A percentile compares a stretch with the other conserved stretches of the same genome.
Evolutionary conservation across 92 coral and sea anemone species (phyloP).

Genomic region (Paragorgia papillata): DNA sequence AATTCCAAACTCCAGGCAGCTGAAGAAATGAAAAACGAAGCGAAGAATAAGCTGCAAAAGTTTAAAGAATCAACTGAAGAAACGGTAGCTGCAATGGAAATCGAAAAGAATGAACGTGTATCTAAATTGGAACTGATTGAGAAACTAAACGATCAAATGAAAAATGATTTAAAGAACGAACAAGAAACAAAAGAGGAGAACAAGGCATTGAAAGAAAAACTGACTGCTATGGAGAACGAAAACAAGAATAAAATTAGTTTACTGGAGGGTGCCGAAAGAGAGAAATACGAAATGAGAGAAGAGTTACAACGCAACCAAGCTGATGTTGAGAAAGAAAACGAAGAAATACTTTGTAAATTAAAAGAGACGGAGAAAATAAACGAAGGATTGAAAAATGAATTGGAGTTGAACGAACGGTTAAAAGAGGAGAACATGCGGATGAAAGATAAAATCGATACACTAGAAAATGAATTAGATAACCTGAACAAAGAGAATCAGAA

Average conservation of each 20-base stretch:
- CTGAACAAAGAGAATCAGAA: not conserved
- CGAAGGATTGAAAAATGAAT: not conserved
- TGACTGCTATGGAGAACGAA: not conserved
- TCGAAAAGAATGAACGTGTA: not conserved
- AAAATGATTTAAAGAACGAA: not conserved
- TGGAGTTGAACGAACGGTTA: no score
- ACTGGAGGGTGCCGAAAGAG: not conserved
- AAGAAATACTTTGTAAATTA: not conserved
- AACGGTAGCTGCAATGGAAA: not conserved
- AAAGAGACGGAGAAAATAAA: not conserved
- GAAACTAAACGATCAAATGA: not conserved
- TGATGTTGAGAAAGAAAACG: not conserved
- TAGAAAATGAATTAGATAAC: not conserved
- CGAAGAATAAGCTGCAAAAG: not conserved
- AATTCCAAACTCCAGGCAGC: not conserved
- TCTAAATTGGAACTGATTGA: conserved; percentile 12
- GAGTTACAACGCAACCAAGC: not conserved
- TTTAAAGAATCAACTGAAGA: not conserved
- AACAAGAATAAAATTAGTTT: not conserved
- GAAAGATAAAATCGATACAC: not conserved
- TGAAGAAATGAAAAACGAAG: not conserved
- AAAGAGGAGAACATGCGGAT: not conserved
- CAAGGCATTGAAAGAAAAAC: not conserved
- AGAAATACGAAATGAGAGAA: not conserved
- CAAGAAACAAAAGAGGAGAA: not conserved